phyloP scores from a whole-genome alignment of 1,140 invertebrate genomes.

The Ganaspis sp. region DNA sequence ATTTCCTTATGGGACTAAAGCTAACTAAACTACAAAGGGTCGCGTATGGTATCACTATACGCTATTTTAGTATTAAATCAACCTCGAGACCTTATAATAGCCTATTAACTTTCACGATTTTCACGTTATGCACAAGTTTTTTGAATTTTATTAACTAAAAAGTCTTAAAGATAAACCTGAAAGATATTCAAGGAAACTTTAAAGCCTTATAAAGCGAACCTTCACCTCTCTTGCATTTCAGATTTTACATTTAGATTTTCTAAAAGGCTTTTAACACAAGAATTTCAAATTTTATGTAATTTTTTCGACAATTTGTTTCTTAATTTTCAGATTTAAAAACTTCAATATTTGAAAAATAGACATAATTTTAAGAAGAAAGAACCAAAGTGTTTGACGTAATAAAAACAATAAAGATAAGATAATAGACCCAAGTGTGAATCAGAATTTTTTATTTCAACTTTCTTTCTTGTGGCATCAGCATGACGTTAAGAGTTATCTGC shows the following conservation, averaged over 20 bases:
- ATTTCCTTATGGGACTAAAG: conserved; percentile 17
- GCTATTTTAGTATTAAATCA: neutral
- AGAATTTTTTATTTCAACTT: conserved; percentile 19
- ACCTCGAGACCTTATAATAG: neutral
- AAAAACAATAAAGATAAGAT: neutral
- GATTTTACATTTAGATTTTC: conserved; percentile 10
- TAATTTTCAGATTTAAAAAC: neutral
- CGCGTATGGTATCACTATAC: neutral
- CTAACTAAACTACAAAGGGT: neutral
- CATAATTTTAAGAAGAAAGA: neutral
- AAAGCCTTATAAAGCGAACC: neutral
- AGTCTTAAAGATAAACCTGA: neutral
- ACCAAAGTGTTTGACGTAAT: neutral
- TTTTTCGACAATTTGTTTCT: neutral
- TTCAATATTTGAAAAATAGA: neutral
- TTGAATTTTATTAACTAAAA: neutral
- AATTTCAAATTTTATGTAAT: neutral
- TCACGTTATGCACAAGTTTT: neutral
- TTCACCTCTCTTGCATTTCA: neutral
- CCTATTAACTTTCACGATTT: conserved; percentile 21
- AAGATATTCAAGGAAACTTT: neutral
- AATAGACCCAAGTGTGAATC: neutral
- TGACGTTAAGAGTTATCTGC: neutral
- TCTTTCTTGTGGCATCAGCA: neutral
- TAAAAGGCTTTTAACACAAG: neutral